Evolutionary conservation across 2,888 invertebrate species (phyloP).

Genomic region (Dolomedes plantarius): DNA sequence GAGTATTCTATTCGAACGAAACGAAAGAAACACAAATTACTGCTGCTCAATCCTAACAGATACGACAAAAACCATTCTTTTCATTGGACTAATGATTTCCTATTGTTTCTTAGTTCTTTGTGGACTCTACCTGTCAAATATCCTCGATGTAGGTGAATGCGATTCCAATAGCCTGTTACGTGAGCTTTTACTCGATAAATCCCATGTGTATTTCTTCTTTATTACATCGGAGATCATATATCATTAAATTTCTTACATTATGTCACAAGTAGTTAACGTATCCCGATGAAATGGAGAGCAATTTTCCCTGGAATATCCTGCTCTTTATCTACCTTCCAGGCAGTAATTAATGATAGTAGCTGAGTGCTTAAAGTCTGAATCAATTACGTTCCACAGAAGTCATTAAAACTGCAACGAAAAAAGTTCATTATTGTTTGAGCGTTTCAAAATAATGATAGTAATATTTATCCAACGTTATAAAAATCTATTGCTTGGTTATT

Average conservation of each 20-base stretch:
- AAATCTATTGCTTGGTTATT: no score
- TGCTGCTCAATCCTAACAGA: constrained; percentile 43
- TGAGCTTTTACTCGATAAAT: neutral
- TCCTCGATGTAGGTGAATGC: constrained; percentile 52
- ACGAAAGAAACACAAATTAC: constrained; percentile 12
- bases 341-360: neutral
- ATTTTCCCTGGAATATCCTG: neutral
- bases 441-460: no score
- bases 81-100: constrained; percentile 58
- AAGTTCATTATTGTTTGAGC: no score
- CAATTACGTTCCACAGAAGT: neutral
- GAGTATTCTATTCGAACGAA: no score
- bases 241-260: neutral
- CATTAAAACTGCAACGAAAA: neutral
- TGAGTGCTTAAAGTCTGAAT: neutral
- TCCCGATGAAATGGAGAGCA: neutral
- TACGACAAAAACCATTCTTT: constrained; percentile 43
- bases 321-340: neutral
- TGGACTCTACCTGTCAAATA: constrained; percentile 60
- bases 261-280: neutral
- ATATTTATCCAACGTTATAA: no score
- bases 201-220: neutral
- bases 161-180: constrained; percentile 32
- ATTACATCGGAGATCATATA: neutral
- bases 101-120: constrained; percentile 46